Evolutionary conservation across 2,113 vertebrate genomes (phyloP).

Genomic region (Capricornis sumatraensis): DNA sequence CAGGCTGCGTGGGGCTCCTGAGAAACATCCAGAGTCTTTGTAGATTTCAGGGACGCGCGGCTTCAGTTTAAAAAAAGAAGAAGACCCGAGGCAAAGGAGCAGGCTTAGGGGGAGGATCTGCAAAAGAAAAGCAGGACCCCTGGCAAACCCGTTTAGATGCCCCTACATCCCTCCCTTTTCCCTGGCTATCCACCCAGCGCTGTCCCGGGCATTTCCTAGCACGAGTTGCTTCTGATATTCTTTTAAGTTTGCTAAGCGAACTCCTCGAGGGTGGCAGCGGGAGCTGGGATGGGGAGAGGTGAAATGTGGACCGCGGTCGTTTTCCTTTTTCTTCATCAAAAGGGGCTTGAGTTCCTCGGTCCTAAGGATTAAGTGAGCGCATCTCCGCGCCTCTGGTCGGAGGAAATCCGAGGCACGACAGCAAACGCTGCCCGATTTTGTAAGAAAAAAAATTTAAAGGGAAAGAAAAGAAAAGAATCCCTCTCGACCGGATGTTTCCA

Average conservation of each 20-base stretch:
- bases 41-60: conserved; percentile 22
- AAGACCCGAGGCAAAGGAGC: conserved; percentile 24
- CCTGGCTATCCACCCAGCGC: neutral
- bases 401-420: conserved; percentile 38
- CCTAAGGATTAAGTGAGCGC: neutral
- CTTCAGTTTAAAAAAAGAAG: neutral
- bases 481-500: conserved; percentile 63
- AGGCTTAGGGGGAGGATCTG: conserved; percentile 44
- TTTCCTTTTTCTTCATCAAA: neutral
- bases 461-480: conserved; percentile 23
- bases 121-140: neutral
- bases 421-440: conserved; percentile 43
- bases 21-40: conserved; percentile 40
- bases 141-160: neutral
- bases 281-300: neutral
- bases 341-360: neutral
- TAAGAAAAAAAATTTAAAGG: neutral
- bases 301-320: neutral
- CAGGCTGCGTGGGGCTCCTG: conserved; percentile 29
- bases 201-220: neutral
- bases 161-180: neutral
- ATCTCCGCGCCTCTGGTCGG: neutral
- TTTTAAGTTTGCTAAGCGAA: conserved; percentile 63
- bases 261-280: conserved; percentile 17
- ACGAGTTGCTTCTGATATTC: conserved; percentile 55